A percentile compares a stretch with the other conserved stretches of the same genome.
Evolutionary conservation across 2,113 vertebrate species (phyloP).

Genomic region (Circaetus gallicus): DNA sequence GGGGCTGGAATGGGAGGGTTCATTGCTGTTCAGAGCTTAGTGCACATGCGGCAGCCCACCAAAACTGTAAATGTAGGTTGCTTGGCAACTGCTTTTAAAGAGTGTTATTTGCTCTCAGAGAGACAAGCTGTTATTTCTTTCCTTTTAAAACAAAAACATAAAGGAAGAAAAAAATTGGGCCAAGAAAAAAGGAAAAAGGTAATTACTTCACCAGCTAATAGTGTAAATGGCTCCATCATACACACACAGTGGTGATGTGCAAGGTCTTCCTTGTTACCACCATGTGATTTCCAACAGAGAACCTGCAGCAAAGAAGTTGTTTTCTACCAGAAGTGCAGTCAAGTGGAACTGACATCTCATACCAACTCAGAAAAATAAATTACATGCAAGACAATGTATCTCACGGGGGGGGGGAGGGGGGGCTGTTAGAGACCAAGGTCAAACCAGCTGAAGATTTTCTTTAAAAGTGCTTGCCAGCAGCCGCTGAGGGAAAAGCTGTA

Average conservation of each 20-base stretch:
- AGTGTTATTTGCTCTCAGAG: slow-evolving; percentile 72
- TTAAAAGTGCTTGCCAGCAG: not conserved
- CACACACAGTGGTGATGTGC: not conserved
- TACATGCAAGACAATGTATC: not conserved
- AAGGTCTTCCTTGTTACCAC: not conserved
- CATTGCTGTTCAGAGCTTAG: slow-evolving; percentile 47
- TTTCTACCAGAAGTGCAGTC: not conserved
- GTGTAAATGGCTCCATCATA: not conserved
- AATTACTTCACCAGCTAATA: slow-evolving; percentile 12
- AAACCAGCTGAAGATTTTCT: not conserved
- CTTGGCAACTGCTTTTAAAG: slow-evolving; percentile 76
- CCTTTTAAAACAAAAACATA: slow-evolving; percentile 72
- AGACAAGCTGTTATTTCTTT: slow-evolving; percentile 68
- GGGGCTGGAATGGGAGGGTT: not conserved
- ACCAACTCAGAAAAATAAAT: slow-evolving; percentile 10
- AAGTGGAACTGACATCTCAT: slow-evolving; percentile 9
- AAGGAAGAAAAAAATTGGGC: not conserved
- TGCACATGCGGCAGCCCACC: slow-evolving; percentile 64
- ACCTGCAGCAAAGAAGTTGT: not conserved
- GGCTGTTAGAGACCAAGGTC: not conserved
- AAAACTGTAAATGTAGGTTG: slow-evolving; percentile 73
- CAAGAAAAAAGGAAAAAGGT: not conserved
- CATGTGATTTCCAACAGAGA: not conserved
- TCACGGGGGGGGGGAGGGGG: not conserved
- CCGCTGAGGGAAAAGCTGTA: not conserved